phyloP scores from a whole-genome alignment of 2,113 vertebrate species.

The Protobothrops flavoviridis region DNA sequence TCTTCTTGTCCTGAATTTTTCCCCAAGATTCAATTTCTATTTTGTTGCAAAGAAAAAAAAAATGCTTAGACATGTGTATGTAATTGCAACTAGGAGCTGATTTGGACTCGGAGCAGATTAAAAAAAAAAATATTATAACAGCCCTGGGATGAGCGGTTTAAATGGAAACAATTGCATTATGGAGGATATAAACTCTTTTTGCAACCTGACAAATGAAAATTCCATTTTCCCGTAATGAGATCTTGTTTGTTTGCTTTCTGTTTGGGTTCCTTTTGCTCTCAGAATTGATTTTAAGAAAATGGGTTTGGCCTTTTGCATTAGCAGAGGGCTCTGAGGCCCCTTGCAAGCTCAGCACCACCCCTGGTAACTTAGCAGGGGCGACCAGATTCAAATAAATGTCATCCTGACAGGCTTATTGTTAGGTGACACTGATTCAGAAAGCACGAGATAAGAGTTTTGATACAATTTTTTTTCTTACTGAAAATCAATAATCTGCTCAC shows the following conservation, averaged over 20 bases:
- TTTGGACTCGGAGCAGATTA: not conserved
- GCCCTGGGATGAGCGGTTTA: not conserved
- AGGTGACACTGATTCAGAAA: constrained; percentile 49
- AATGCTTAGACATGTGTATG: not conserved
- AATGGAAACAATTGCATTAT: not conserved
- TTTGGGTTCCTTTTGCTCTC: constrained; percentile 21
- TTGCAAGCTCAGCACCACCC: constrained; percentile 21
- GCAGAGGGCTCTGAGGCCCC: not conserved
- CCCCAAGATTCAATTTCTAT: not conserved
- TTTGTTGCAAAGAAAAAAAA: not conserved
- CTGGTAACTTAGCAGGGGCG: not conserved
- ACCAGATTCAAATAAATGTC: constrained; percentile 36
- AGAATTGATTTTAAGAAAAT: constrained; percentile 18
- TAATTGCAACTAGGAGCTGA: not conserved
- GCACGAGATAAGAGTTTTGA: constrained; percentile 54
- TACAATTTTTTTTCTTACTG: constrained; percentile 54
- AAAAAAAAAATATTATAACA: not conserved
- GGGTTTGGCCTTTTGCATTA: not conserved
- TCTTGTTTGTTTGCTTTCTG: not conserved
- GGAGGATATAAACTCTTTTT: constrained; percentile 5
- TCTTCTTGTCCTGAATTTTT: not conserved
- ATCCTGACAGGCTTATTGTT: constrained; percentile 31
- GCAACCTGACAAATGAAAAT: not conserved
- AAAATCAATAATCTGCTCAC: constrained; percentile 60
- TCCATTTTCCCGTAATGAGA: not conserved